These are phyloP conservation scores for Hymenopus coronatus DNA, from an alignment of 2,888 invertebrate species.

Conservation along the genomic window DNA sequence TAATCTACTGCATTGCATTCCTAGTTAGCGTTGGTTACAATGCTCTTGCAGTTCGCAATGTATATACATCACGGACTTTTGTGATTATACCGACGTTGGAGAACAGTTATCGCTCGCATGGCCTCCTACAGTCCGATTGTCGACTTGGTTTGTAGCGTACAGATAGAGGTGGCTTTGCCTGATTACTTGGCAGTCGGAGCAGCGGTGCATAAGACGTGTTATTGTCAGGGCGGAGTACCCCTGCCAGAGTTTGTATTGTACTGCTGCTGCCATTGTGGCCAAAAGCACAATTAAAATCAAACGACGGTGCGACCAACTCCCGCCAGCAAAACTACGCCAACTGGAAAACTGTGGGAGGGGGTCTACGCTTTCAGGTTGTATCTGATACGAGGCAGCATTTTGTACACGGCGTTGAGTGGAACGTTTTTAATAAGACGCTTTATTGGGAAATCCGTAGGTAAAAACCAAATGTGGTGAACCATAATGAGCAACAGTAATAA, in stretches of 20 bases:
- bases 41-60: too few species aligned
- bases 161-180: neutral
- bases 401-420: neutral
- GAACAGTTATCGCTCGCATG: neutral
- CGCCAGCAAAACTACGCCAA: neutral
- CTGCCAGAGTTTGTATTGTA: conserved; percentile 6
- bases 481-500: neutral
- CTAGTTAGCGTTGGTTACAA: too few species aligned
- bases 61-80: neutral
- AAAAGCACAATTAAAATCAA: conserved; percentile 16
- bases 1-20: too few species aligned
- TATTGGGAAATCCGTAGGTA: neutral
- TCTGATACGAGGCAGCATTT: neutral
- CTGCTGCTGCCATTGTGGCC: neutral
- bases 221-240: neutral
- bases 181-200: conserved; percentile 12
- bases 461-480: neutral
- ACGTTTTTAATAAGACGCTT: too few species aligned
- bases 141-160: neutral
- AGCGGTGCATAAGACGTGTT: conserved; percentile 8
- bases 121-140: conserved; percentile 17
- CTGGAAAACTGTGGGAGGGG: neutral
- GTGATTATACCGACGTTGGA: neutral
- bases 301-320: neutral
- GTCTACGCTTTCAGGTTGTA: neutral